These are phyloP conservation scores for Trematomus loennbergii DNA, from an alignment of 2,113 vertebrate genomes.

Conservation along the genomic window DNA sequence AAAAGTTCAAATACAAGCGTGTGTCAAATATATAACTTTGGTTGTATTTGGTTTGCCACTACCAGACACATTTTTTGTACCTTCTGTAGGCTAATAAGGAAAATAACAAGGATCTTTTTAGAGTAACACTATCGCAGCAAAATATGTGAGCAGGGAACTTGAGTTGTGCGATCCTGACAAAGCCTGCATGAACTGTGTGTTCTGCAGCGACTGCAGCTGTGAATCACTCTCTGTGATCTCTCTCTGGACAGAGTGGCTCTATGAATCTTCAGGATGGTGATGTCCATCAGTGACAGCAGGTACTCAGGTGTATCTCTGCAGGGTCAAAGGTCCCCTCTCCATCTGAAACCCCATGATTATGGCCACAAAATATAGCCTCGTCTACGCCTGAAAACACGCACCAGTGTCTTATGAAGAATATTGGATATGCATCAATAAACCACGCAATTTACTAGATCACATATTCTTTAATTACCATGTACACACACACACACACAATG, in stretches of 20 bases:
- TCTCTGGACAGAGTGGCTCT: not conserved
- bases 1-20: too few species aligned
- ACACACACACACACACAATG: too few species aligned
- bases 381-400: not conserved
- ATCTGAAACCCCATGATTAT: not conserved
- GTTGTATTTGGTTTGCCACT: too few species aligned
- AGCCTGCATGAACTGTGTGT: not conserved
- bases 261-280: slow-evolving; percentile 40
- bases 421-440: too few species aligned
- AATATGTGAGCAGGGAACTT: not conserved
- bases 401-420: not conserved
- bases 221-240: slow-evolving; percentile 31
- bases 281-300: slow-evolving; percentile 7
- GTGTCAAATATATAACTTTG: too few species aligned
- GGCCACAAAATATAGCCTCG: not conserved
- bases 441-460: too few species aligned
- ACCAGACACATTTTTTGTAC: too few species aligned
- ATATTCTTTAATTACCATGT: too few species aligned
- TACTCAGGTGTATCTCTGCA: not conserved
- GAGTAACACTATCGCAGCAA: too few species aligned
- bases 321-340: not conserved
- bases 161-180: not conserved
- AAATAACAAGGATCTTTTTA: too few species aligned
- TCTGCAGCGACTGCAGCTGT: not conserved
- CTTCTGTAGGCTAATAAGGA: too few species aligned